Evolutionary conservation across 1,140 invertebrate species (phyloP).

Genomic region (Arctopsyche grandis): DNA sequence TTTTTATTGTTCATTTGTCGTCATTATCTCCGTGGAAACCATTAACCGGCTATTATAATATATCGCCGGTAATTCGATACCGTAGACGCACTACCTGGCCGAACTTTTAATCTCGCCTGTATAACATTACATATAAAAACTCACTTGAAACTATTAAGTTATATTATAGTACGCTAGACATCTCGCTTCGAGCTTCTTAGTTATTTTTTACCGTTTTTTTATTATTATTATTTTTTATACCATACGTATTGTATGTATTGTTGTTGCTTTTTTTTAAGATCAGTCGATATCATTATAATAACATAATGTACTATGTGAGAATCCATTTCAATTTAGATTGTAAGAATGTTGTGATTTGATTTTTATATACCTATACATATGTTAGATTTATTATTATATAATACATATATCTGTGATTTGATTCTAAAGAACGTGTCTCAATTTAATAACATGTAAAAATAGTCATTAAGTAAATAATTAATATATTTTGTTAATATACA

Average conservation of each 20-base stretch:
- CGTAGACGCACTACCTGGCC: not conserved
- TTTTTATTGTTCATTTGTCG: not conserved
- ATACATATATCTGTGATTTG: no score
- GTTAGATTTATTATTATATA: no score
- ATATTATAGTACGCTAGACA: not conserved
- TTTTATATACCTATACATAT: not conserved
- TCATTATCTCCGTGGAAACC: slow-evolving; percentile 3
- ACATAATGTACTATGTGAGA: slow-evolving; percentile 7
- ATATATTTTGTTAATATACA: no score
- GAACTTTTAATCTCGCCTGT: slow-evolving; percentile 22
- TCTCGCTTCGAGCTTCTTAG: not conserved
- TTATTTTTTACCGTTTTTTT: not conserved
- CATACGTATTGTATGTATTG: not conserved
- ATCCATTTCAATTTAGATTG: not conserved
- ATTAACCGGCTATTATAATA: not conserved
- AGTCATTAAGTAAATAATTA: no score
- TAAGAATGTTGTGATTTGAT: slow-evolving; percentile 14
- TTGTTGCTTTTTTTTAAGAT: not conserved
- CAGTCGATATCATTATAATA: slow-evolving; percentile 18
- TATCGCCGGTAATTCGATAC: slow-evolving; percentile 4
- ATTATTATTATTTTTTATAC: not conserved
- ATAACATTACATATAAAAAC: slow-evolving; percentile 27
- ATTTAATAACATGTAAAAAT: no score
- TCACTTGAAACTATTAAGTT: slow-evolving; percentile 26
- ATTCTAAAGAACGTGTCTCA: no score